Conservation (phyloP, 2,888 invertebrate species). For the Sarcophaga subvicina region DNA sequence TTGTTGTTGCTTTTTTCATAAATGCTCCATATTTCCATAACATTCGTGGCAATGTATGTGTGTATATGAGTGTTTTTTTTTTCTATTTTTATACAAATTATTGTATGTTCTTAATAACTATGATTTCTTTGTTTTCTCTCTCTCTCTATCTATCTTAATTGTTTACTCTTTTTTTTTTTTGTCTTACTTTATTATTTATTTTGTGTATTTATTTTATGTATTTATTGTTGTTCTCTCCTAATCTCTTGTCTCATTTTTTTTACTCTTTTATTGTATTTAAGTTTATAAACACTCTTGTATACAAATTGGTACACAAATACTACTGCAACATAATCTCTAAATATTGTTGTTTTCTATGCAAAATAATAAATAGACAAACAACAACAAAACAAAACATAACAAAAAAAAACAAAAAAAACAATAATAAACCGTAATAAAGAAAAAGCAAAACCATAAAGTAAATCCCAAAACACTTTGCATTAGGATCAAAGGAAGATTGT, state of each 20-base stretch:
- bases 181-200: not conserved
- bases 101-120: too few relatives aligned
- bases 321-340: slow-evolving; percentile 57
- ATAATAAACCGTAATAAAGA: slow-evolving; percentile 3
- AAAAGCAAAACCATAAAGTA: slow-evolving; percentile 25
- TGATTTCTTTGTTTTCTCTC: too few relatives aligned
- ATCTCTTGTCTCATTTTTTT: slow-evolving; percentile 46
- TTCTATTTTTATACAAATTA: too few relatives aligned
- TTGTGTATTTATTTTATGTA: slow-evolving; percentile 12
- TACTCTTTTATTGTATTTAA: slow-evolving; percentile 46
- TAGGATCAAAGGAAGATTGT: slow-evolving; percentile 54
- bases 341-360: slow-evolving; percentile 20
- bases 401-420: not conserved
- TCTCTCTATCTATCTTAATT: too few relatives aligned
- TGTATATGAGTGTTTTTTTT: too few relatives aligned
- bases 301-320: slow-evolving; percentile 61
- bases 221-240: slow-evolving; percentile 5
- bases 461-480: slow-evolving; percentile 44
- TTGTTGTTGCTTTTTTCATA: too few relatives aligned
- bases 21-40: too few relatives aligned
- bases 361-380: slow-evolving; percentile 23
- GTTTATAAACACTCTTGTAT: slow-evolving; percentile 43
- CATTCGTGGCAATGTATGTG: too few relatives aligned
- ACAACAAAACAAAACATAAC: not conserved
- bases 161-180: too few relatives aligned